Percentiles rank a stretch among this genome's conserved stretches.
These are phyloP conservation scores for Callosobruchus maculatus DNA, from an alignment of 2,888 invertebrate genomes.

Conservation along the genomic window DNA sequence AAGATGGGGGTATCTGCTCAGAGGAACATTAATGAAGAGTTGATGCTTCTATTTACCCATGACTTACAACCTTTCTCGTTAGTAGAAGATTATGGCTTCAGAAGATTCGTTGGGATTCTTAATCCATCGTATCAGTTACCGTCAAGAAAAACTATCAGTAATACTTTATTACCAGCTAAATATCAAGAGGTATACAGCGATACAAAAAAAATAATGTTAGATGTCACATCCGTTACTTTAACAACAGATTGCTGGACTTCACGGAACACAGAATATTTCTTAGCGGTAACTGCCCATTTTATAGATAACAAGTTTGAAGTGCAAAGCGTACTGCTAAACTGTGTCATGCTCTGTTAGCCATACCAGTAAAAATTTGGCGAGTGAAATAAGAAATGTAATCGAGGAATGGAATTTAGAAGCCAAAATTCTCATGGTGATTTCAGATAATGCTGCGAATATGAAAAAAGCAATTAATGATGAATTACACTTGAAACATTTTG, in stretches of 20 bases:
- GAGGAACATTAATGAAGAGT: not conserved
- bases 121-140: not conserved
- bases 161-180: not conserved
- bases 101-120: not conserved
- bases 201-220: not conserved
- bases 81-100: not conserved
- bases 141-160: not conserved
- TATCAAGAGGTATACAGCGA: not conserved
- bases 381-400: slow-evolving; percentile 21
- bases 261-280: slow-evolving; percentile 27
- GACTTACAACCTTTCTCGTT: not conserved
- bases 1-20: not conserved
- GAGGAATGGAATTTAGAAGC: slow-evolving; percentile 26
- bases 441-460: slow-evolving; percentile 34
- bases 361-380: slow-evolving; percentile 29
- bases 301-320: slow-evolving; percentile 27
- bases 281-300: slow-evolving; percentile 32
- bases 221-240: slow-evolving; percentile 4
- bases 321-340: slow-evolving; percentile 25
- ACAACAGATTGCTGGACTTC: slow-evolving; percentile 39
- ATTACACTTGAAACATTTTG: slow-evolving; percentile 23
- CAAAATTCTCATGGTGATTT: slow-evolving; percentile 31
- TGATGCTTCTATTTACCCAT: not conserved
- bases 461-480: slow-evolving; percentile 23
- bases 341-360: slow-evolving; percentile 23